These are phyloP conservation scores for Phengaris arion DNA, from an alignment of 2,888 invertebrate species.

Conservation along the genomic window DNA sequence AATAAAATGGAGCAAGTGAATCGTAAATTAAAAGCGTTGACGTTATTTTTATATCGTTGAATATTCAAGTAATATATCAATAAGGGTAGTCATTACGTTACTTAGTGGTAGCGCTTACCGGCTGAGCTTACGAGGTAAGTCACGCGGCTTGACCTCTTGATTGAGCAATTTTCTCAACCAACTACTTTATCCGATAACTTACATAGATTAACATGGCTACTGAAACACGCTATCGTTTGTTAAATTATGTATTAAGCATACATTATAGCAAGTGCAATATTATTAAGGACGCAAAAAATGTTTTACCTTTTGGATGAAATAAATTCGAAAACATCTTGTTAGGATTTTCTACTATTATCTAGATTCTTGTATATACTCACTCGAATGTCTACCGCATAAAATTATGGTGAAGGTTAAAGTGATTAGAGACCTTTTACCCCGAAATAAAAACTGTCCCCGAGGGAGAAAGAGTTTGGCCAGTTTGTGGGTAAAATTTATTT, in stretches of 20 bases:
- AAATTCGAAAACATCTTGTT: neutral
- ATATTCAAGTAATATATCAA: constrained; percentile 45
- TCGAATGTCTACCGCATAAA: neutral
- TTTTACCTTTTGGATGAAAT: neutral
- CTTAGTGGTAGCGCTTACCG: neutral
- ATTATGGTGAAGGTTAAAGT: neutral
- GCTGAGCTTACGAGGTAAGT: constrained; percentile 44
- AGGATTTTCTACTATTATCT: neutral
- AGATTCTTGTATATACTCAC: no score
- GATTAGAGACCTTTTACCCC: constrained; percentile 3
- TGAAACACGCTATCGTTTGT: constrained; percentile 42
- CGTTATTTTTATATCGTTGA: constrained; percentile 37
- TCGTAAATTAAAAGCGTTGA: constrained; percentile 25
- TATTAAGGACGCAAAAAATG: neutral
- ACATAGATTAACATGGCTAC: constrained; percentile 47
- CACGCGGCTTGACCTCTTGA: constrained; percentile 48
- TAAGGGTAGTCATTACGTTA: constrained; percentile 31
- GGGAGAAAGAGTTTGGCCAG: neutral
- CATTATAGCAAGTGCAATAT: neutral
- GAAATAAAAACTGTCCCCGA: neutral
- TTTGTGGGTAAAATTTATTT: constrained; percentile 4
- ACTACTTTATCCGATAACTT: constrained; percentile 47
- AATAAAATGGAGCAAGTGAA: constrained; percentile 18
- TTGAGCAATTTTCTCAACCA: constrained; percentile 49
- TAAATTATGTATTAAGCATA: constrained; percentile 14